Evolutionary conservation across 1,140 invertebrate species (phyloP).

Genomic region (Stenopsyche tienmushanensis): DNA sequence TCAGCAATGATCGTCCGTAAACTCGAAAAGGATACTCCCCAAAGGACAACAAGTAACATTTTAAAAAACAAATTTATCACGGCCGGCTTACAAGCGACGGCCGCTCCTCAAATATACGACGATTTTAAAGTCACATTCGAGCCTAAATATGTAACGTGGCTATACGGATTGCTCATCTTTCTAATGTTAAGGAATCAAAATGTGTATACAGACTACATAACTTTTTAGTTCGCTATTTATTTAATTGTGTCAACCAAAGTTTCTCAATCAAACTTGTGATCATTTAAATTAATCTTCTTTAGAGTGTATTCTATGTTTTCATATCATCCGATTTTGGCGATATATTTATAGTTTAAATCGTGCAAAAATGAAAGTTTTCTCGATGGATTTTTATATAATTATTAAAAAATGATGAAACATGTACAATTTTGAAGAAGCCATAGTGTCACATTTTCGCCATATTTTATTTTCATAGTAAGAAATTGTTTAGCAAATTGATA

Average conservation of each 20-base stretch:
- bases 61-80: too few relatives aligned
- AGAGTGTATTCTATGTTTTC: neutral
- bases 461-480: slow-evolving; percentile 15
- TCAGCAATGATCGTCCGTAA: slow-evolving; percentile 36
- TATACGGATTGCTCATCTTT: slow-evolving; percentile 9
- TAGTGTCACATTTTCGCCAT: slow-evolving; percentile 15
- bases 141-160: too few relatives aligned
- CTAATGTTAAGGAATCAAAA: neutral
- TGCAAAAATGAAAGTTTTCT: neutral
- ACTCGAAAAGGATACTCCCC: too few relatives aligned
- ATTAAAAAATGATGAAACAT: too few relatives aligned
- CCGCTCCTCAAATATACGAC: too few relatives aligned
- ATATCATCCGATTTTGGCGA: neutral
- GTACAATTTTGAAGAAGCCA: too few relatives aligned
- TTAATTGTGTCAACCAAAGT: neutral
- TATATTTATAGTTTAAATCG: neutral
- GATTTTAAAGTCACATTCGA: too few relatives aligned
- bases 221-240: slow-evolving; percentile 20
- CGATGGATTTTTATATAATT: too few relatives aligned
- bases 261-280: slow-evolving; percentile 3
- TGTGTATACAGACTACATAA: slow-evolving; percentile 12
- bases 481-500: too few relatives aligned
- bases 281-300: neutral
- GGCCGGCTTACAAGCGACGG: too few relatives aligned
- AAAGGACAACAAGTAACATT: too few relatives aligned